phyloP scores from a whole-genome alignment of 2,888 invertebrate species.

The Ctena decussata region DNA sequence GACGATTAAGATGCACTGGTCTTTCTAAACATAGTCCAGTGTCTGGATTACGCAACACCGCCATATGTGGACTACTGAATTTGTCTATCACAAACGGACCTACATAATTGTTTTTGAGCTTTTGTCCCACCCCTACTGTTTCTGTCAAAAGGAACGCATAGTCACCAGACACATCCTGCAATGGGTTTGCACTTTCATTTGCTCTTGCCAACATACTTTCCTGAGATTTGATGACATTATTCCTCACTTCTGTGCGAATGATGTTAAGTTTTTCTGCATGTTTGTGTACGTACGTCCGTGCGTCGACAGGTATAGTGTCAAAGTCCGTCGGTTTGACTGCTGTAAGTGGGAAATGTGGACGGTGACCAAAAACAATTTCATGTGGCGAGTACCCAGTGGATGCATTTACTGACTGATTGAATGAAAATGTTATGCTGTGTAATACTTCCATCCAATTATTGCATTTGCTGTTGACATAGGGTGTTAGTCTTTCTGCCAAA shows the following conservation, averaged over 20 bases:
- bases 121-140: conserved; percentile 47
- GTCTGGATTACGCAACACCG: conserved; percentile 33
- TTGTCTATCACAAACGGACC: conserved; percentile 55
- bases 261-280: background rate
- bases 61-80: conserved; percentile 46
- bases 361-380: conserved; percentile 48
- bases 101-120: conserved; percentile 43
- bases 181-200: conserved; percentile 17
- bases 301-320: conserved; percentile 4
- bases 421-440: conserved; percentile 44
- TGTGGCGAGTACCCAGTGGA: conserved; percentile 50
- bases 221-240: conserved; percentile 22
- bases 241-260: conserved; percentile 10
- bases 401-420: conserved; percentile 50
- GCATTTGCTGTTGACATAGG: conserved; percentile 36
- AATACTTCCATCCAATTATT: conserved; percentile 41
- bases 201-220: conserved; percentile 17
- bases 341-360: conserved; percentile 49
- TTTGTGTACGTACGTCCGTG: background rate
- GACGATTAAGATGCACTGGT: conserved; percentile 55
- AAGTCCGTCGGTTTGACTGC: background rate
- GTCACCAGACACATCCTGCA: conserved; percentile 37
- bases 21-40: conserved; percentile 23
- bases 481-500: conserved; percentile 43
- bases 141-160: conserved; percentile 58